Evolutionary conservation across 2,888 invertebrate species (phyloP).

Genomic region (Leptinotarsa peninsularis): DNA sequence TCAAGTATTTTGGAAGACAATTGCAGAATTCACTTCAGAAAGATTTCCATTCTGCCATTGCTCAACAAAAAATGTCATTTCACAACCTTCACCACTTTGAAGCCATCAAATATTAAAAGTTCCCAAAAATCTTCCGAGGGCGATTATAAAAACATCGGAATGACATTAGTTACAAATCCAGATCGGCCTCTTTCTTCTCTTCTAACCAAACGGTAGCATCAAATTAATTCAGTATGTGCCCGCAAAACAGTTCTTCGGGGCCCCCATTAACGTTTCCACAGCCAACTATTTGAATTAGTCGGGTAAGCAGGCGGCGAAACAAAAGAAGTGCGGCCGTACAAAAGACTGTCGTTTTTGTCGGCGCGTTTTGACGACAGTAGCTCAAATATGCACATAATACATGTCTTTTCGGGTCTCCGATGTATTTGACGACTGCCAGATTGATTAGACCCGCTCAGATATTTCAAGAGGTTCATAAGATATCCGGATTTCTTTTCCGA

Average conservation of each 20-base stretch:
- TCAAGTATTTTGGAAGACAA: too few relatives aligned
- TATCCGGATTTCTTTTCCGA: constrained; percentile 33
- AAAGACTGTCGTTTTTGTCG: constrained; percentile 61
- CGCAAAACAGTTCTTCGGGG: constrained; percentile 41
- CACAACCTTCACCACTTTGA: constrained; percentile 26
- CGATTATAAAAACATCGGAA: constrained; percentile 46
- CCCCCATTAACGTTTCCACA: constrained; percentile 60
- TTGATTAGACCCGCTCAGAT: constrained; percentile 49
- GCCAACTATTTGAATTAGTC: constrained; percentile 62
- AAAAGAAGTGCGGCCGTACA: constrained; percentile 61
- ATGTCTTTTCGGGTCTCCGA: constrained; percentile 51
- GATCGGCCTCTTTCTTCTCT: constrained; percentile 38
- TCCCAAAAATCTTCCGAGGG: constrained; percentile 32
- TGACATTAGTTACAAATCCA: constrained; percentile 48
- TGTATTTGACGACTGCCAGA: constrained; percentile 56
- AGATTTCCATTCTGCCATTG: not conserved
- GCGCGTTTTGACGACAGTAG: constrained; percentile 57
- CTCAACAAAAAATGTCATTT: not conserved
- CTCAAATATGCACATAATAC: constrained; percentile 62
- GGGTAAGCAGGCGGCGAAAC: constrained; percentile 60
- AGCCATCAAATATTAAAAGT: constrained; percentile 36
- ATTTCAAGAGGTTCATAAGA: constrained; percentile 38
- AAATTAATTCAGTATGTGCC: constrained; percentile 52
- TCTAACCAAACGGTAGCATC: constrained; percentile 51
- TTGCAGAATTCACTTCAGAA: not conserved